Evolutionary conservation across 1,140 invertebrate genomes (phyloP).

Genomic region (Heliconius himera): DNA sequence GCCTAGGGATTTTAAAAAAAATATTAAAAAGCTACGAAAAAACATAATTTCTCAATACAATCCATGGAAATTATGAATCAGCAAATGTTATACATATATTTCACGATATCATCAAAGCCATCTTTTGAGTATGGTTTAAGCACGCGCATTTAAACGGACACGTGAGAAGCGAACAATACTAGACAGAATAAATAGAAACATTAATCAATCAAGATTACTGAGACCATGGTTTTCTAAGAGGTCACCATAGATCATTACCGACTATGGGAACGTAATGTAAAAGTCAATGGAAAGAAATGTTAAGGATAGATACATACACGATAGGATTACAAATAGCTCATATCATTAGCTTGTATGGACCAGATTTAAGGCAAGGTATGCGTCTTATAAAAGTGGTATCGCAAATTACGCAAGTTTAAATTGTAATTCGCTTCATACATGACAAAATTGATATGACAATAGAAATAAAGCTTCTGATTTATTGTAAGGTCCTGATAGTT

Average conservation of each 20-base stretch:
- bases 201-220: constrained; percentile 57
- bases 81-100: constrained; percentile 14
- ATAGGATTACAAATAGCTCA: background rate
- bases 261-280: constrained; percentile 41
- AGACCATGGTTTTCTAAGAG: constrained; percentile 49
- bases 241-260: constrained; percentile 45
- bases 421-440: background rate
- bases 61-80: background rate
- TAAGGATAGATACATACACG: constrained; percentile 2
- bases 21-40: background rate
- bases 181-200: constrained; percentile 49
- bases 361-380: background rate
- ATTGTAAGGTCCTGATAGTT: background rate
- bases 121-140: constrained; percentile 19
- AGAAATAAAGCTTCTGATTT: background rate
- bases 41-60: background rate
- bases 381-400: background rate
- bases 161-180: constrained; percentile 41
- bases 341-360: background rate
- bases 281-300: constrained; percentile 16
- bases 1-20: too few relatives aligned
- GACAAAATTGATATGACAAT: background rate
- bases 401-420: background rate
- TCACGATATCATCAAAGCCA: constrained; percentile 21
- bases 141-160: constrained; percentile 35